A percentile compares a stretch with the other conserved stretches of the same genome.
phyloP scores from a whole-genome alignment of 1,140 invertebrate genomes.

The Drosophila busckii region DNA sequence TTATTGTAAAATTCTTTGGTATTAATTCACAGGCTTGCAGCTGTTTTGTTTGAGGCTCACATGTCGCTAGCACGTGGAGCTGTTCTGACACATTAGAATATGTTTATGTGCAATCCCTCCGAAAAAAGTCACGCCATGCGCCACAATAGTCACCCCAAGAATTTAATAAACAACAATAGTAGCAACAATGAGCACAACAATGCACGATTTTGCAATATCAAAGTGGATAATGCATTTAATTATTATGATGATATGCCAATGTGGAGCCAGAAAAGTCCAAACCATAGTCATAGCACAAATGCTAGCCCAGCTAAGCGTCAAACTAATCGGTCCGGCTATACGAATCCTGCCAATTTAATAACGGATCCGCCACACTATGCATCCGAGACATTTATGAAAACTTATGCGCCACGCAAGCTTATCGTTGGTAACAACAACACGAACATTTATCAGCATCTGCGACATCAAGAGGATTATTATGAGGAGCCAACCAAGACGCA shows the following conservation, averaged over 20 bases:
- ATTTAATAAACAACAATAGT: constrained; percentile 35
- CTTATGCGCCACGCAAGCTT: constrained; percentile 13
- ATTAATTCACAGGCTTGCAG: constrained; percentile 14
- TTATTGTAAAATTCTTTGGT: neutral
- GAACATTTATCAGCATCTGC: constrained; percentile 25
- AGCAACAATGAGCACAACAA: constrained; percentile 10
- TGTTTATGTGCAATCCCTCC: constrained; percentile 24
- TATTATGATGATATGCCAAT: constrained; percentile 38
- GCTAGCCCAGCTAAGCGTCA: constrained; percentile 28
- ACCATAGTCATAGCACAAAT: constrained; percentile 8
- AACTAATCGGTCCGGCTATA: constrained; percentile 17
- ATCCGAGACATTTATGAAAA: constrained; percentile 23
- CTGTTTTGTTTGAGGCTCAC: neutral
- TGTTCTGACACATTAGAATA: constrained; percentile 9
- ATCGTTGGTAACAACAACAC: constrained; percentile 27
- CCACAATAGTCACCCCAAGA: constrained; percentile 45
- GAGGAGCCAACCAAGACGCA: constrained; percentile 20
- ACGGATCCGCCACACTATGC: constrained; percentile 19
- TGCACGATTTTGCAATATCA: constrained; percentile 33
- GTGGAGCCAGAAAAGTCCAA: constrained; percentile 33
- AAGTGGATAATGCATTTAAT: constrained; percentile 54
- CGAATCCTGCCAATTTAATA: constrained; percentile 14
- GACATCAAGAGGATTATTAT: constrained; percentile 21
- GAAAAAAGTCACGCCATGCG: constrained; percentile 43
- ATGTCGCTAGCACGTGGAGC: constrained; percentile 3